A percentile compares a stretch with the other conserved stretches of the same genome.
Conservation (phyloP, 2,797 vertebrate species). For the Clarias fuscus region DNA sequence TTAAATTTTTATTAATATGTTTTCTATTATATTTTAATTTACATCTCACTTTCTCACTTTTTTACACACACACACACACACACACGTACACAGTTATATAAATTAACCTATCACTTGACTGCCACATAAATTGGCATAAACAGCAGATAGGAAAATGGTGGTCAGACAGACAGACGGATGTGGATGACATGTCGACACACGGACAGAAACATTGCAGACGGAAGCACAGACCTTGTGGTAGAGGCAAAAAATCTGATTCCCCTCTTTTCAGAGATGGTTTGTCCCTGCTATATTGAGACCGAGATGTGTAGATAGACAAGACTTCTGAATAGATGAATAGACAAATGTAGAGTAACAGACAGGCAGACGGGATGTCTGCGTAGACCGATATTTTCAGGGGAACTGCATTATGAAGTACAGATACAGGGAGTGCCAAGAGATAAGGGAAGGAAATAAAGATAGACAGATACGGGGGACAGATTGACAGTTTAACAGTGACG, state of each 20-base stretch:
- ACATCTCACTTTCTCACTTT: neutral
- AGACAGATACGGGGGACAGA: neutral
- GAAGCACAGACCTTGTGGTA: neutral
- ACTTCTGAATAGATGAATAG: no score
- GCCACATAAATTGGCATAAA: neutral
- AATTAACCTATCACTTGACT: neutral
- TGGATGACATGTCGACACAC: neutral
- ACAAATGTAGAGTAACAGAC: neutral
- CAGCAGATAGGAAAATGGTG: neutral
- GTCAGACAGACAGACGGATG: neutral
- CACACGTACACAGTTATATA: neutral
- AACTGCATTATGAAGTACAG: neutral
- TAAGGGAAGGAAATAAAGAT: neutral
- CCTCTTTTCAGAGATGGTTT: neutral
- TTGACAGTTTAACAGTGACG: neutral
- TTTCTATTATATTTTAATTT: neutral
- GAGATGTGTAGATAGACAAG: neutral
- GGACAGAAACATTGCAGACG: neutral
- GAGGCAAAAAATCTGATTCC: neutral
- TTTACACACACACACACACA: no score
- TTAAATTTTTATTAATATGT: constrained; percentile 1
- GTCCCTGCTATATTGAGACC: neutral
- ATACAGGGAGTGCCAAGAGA: no score
- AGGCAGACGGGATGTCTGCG: neutral
- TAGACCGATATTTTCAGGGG: neutral